These are phyloP conservation scores for Pseudobourletiella spinata DNA, from an alignment of 1,140 invertebrate genomes.

Conservation along the genomic window DNA sequence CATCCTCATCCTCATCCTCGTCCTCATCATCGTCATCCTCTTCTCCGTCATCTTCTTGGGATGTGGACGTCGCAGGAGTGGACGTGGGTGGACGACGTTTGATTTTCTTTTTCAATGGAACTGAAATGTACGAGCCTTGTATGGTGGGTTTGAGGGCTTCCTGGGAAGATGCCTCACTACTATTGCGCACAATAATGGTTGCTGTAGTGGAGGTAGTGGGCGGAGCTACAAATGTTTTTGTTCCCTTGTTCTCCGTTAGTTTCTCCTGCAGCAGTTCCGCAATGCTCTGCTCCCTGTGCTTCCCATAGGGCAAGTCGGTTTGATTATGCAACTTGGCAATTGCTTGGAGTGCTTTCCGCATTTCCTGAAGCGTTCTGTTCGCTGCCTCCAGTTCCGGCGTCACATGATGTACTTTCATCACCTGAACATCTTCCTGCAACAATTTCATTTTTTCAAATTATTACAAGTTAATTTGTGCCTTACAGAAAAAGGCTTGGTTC, in stretches of 20 bases:
- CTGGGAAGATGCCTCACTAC: too few relatives aligned
- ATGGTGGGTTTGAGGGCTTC: too few relatives aligned
- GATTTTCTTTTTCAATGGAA: not conserved
- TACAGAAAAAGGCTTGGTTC: not conserved
- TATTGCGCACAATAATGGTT: not conserved
- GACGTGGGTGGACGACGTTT: too few relatives aligned
- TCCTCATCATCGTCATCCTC: not conserved
- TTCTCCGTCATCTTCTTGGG: not conserved
- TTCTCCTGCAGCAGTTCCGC: too few relatives aligned
- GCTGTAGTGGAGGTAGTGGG: too few relatives aligned
- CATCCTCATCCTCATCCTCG: not conserved
- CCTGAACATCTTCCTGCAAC: not conserved
- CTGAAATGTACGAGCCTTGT: not conserved
- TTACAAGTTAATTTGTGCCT: too few relatives aligned
- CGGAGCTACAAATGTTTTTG: too few relatives aligned
- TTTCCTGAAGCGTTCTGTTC: too few relatives aligned
- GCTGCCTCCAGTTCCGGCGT: too few relatives aligned
- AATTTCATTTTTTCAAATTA: too few relatives aligned
- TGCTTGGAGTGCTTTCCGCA: not conserved
- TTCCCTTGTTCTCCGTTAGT: too few relatives aligned
- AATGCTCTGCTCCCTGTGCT: not conserved
- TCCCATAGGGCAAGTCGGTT: not conserved
- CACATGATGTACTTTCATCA: not conserved
- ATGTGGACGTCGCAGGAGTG: too few relatives aligned
- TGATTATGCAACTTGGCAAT: not conserved